These are phyloP conservation scores for Leptogaster cylindrica DNA, from an alignment of 2,888 invertebrate genomes.

Conservation along the genomic window DNA sequence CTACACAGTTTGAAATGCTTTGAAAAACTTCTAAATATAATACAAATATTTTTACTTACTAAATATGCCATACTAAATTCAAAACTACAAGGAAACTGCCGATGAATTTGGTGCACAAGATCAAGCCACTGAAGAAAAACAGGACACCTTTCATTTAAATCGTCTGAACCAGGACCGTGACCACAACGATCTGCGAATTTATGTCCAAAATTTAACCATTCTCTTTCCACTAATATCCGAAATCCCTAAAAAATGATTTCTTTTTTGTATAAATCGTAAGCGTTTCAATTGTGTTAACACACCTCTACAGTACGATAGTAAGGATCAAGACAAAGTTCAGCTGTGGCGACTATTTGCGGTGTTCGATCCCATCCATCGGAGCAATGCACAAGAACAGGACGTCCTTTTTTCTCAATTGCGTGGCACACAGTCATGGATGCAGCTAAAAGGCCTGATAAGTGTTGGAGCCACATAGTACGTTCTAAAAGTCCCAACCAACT, in stretches of 20 bases:
- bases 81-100: conserved; percentile 91
- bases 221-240: conserved; percentile 88
- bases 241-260: conserved; percentile 74
- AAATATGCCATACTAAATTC: conserved; percentile 93
- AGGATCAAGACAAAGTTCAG: conserved; percentile 91
- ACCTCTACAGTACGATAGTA: conserved; percentile 92
- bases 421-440: conserved; percentile 82
- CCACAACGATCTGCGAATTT: conserved; percentile 97
- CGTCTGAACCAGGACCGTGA: conserved; percentile 79
- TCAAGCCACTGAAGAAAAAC: conserved; percentile 98
- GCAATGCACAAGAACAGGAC: conserved; percentile 95
- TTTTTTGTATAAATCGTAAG: background rate
- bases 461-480: conserved; percentile 89
- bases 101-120: conserved; percentile 88
- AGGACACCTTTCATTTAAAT: conserved; percentile 94
- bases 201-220: conserved; percentile 98
- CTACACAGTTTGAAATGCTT: no score
- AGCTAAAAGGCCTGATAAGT: conserved; percentile 83
- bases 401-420: conserved; percentile 78
- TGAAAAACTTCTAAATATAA: no score
- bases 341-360: conserved; percentile 93
- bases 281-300: background rate
- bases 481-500: conserved; percentile 92
- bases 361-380: conserved; percentile 99
- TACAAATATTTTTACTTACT: no score